Evolutionary conservation across 2,113 vertebrate species (phyloP).

Genomic region (Psittacus erithacus): DNA sequence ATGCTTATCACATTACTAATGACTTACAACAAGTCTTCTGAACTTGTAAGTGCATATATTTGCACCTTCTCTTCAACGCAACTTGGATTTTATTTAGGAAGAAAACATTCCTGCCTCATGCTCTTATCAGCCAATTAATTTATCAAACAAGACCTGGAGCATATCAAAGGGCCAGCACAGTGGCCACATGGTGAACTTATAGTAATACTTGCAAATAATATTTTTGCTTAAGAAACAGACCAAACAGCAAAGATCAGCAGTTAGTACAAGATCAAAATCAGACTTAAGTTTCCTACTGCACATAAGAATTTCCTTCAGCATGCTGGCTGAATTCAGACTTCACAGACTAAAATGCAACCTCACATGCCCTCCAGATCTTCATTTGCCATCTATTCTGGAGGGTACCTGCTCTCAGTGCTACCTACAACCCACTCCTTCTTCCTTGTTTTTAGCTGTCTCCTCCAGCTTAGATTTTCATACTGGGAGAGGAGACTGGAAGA

Average conservation of each 20-base stretch:
- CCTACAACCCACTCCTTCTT: rapidly evolving
- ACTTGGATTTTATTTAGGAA: background rate
- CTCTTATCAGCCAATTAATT: background rate
- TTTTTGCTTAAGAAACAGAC: background rate
- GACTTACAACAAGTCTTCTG: background rate
- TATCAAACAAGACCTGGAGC: background rate
- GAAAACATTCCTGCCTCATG: background rate
- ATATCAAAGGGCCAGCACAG: background rate
- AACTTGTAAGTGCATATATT: background rate
- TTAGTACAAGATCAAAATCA: background rate
- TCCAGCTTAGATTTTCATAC: background rate
- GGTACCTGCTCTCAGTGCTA: background rate
- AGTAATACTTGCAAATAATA: background rate
- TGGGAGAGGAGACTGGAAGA: background rate
- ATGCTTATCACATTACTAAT: background rate
- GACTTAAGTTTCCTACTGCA: too few relatives aligned
- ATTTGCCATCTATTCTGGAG: background rate
- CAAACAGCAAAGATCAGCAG: background rate
- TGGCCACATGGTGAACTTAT: background rate
- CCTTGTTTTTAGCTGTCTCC: background rate
- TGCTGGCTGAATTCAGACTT: background rate
- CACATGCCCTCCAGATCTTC: rapidly evolving
- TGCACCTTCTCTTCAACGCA: background rate
- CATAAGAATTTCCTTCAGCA: background rate
- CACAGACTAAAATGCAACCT: rapidly evolving